These are phyloP conservation scores for Adrianichthys oophorus DNA, from an alignment of 2,797 vertebrate species.

Conservation along the genomic window DNA sequence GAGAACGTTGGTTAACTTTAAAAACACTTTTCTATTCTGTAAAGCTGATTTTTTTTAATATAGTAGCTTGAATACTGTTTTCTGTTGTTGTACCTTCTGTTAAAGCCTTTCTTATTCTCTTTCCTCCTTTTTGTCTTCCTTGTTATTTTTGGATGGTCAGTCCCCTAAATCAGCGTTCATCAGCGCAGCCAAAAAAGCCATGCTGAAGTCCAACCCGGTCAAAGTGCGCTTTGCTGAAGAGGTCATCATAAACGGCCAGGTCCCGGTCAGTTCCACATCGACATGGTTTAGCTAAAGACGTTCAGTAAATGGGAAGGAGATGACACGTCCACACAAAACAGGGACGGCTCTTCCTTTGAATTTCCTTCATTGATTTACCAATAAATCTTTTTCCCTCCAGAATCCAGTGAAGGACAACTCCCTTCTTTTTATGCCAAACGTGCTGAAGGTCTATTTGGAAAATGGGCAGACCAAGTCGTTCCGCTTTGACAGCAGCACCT, in stretches of 20 bases:
- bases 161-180: constrained; percentile 99
- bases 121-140: not conserved
- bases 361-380: too few relatives aligned
- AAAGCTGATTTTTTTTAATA: too few relatives aligned
- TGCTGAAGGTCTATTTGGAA: constrained; percentile 98
- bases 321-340: constrained; percentile 20
- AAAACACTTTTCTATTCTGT: too few relatives aligned
- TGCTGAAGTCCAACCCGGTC: constrained; percentile 98
- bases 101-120: not conserved
- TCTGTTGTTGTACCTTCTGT: not conserved
- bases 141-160: constrained; percentile 67
- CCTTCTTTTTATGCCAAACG: constrained; percentile 99
- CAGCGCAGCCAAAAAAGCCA: constrained; percentile 98
- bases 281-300: constrained; percentile 19
- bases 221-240: constrained; percentile 99
- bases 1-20: too few relatives aligned
- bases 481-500: constrained; percentile 94
- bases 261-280: constrained; percentile 86
- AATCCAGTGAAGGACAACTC: constrained; percentile 85
- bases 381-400: constrained; percentile 29
- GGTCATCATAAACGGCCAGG: constrained; percentile 97
- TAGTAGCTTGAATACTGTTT: too few relatives aligned
- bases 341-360: not conserved
- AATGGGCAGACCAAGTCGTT: constrained; percentile 99
- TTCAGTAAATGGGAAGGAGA: constrained; percentile 17